Base-by-base conservation (phyloP, 2,797 vertebrate species). In the Adrianichthys oophorus region DNA sequence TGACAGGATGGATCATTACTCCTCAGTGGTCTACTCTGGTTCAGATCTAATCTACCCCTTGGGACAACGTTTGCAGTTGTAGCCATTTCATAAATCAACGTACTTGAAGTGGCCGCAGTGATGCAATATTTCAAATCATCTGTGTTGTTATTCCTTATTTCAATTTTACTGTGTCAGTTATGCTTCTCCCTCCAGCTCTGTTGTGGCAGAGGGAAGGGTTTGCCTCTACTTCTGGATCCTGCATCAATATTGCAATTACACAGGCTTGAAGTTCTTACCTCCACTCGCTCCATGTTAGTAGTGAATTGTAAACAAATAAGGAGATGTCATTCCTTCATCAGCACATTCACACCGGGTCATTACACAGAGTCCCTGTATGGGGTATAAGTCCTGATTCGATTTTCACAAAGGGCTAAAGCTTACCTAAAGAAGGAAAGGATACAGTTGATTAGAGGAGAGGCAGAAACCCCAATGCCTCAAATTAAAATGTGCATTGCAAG, bases 231-330 rank as follows among this genome's bases (percentile, higher is more conserved):
- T 66, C 51, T 55, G 23, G 12, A 70, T 65, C 65, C 50, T 52
- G 56, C 77, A 85, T 84, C 72, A 82, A 79, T 83, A 78, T 43
- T 73, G 72, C 73, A 79, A 81, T 84, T 68, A 81, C 62, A 74
- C 62, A 66, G 56, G 78, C 65, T n/a, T 70, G 46, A 50, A 59
- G 44, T 47, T 65, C 62, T 70, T 57, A 65, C 58, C 55, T 57
- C 37, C 52, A 53, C 21, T 24, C 6, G 48, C 58, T 40, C 55
- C 66, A 59, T 74, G 72, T 79, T 85, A 77, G 70, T 77, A 62
- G 67, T 68, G 74, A 79, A 80, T 79, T 72, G 83, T 86, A 79
- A 85, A 84, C 82, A 79, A 74, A 86, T 85, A 69, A 83, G 50
- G 54, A 78, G 74, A 77, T 85, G 74, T 82, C 77, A 83, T 49